Base-by-base conservation (phyloP, 2,888 invertebrate species). In the Clunio marinus region DNA sequence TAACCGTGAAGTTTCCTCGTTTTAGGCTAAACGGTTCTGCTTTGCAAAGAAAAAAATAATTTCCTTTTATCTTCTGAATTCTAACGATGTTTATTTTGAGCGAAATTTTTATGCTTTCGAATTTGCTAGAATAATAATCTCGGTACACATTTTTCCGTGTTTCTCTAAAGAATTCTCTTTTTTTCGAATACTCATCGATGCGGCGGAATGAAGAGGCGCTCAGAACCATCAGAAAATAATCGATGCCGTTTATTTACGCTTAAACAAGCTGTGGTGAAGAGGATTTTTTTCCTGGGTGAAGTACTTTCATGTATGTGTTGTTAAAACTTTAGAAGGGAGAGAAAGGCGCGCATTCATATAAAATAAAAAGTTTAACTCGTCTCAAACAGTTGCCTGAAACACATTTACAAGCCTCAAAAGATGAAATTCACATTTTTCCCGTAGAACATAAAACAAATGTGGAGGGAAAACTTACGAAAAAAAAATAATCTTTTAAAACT, bases 1-100 rank as follows among this genome's bases (percentile, higher is more conserved):
- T n/a, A n/a, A n/a, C n/a, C n/a, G n/a, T n/a, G n/a, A n/a, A n/a
- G n/a, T n/a, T n/a, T 13, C 2, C 25, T 57, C 27, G 25, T 25
- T 57, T 57, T 57, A 27, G 57, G 57, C 25, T 57, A 57, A 57
- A 57, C 25, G 57, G 57, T 57, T 5, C n/a, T n/a, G n/a, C n/a
- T n/a, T n/a, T n/a, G n/a, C n/a, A n/a, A n/a, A n/a, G n/a, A n/a
- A n/a, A n/a, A 57, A 57, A 57, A 25, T 27, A 25, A 57, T 57
- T 57, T 57, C 27, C 10, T 32, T 32, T 32, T 32, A 7, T 32
- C 10, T 32, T 4, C 32, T 32, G 5, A 32, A 32, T 57, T 27
- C 57, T 25, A 57, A 57, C 25, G 57, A 57, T 57, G 57, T 57
- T 57, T 25, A 57, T 57, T 57, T 27, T 57, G 2, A 57, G 4